These are phyloP conservation scores for Vanessa cardui DNA, from an alignment of 2,888 invertebrate genomes.

Conservation along the genomic window DNA sequence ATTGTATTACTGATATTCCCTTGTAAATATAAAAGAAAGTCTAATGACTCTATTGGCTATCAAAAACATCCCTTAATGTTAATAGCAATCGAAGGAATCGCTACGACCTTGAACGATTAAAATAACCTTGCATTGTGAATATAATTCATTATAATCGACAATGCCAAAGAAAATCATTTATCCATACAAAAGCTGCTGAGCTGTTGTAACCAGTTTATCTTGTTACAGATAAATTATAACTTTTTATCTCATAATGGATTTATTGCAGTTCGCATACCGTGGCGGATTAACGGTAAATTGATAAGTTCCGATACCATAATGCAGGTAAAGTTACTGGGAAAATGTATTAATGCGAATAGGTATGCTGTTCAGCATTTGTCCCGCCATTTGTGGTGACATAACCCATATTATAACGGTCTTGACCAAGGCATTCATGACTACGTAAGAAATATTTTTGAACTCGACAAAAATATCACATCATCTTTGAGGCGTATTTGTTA, in stretches of 20 bases:
- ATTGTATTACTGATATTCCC: too few species aligned
- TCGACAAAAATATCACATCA: neutral
- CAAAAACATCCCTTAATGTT: neutral
- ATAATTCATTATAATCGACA: slow-evolving; percentile 13
- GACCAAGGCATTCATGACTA: neutral
- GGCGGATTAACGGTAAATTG: slow-evolving; percentile 59
- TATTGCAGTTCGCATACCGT: slow-evolving; percentile 41
- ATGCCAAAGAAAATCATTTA: slow-evolving; percentile 6
- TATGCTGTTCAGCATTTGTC: slow-evolving; percentile 15
- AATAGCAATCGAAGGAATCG: neutral
- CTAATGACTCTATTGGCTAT: neutral
- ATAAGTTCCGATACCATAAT: slow-evolving; percentile 41
- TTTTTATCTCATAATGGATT: slow-evolving; percentile 40
- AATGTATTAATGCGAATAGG: slow-evolving; percentile 24
- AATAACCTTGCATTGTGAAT: neutral
- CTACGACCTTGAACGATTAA: neutral
- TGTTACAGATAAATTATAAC: slow-evolving; percentile 22
- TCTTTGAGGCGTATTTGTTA: neutral
- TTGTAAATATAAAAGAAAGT: neutral
- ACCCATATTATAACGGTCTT: slow-evolving; percentile 21
- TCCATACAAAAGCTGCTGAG: slow-evolving; percentile 3
- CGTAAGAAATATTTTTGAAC: neutral
- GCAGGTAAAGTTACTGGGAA: slow-evolving; percentile 39
- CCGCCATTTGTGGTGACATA: slow-evolving; percentile 24
- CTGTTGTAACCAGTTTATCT: slow-evolving; percentile 8